Percentiles rank a stretch among this genome's conserved stretches.
Evolutionary conservation across 1,140 invertebrate species (phyloP).

Genomic region (Drosophila kurseongensis): DNA sequence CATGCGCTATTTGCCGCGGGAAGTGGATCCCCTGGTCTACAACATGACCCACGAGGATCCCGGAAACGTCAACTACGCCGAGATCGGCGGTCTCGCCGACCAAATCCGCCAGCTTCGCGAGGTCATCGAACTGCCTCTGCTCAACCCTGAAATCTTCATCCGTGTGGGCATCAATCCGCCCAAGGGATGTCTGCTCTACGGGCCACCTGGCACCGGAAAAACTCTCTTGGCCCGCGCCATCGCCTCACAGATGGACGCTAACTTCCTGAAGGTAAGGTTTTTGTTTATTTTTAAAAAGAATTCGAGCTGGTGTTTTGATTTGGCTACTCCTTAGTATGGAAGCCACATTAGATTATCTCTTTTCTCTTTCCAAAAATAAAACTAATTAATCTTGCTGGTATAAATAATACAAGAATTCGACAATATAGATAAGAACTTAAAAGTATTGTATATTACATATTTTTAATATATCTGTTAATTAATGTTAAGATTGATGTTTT

Average conservation of each 20-base stretch:
- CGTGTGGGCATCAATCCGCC: slow-evolving; percentile 99
- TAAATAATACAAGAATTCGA: too few species aligned
- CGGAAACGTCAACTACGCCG: slow-evolving; percentile 63
- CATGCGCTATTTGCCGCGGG: slow-evolving; percentile 65
- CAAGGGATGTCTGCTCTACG: slow-evolving; percentile 99
- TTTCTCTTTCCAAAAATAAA: too few species aligned
- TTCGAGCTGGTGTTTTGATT: too few species aligned
- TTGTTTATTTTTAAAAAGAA: too few species aligned
- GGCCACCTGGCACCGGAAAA: slow-evolving; percentile 99
- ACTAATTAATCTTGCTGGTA: too few species aligned
- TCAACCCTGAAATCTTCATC: slow-evolving; percentile 96
- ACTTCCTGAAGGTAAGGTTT: slow-evolving; percentile 92
- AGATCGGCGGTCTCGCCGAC: slow-evolving; percentile 64
- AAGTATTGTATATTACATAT: too few species aligned
- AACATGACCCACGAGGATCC: slow-evolving; percentile 72
- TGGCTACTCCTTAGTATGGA: too few species aligned
- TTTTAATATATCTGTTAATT: too few species aligned
- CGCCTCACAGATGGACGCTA: slow-evolving; percentile 98
- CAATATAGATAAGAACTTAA: too few species aligned
- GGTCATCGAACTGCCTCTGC: slow-evolving; percentile 66
- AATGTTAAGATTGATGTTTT: too few species aligned
- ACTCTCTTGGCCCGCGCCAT: slow-evolving; percentile 97
- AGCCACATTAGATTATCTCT: too few species aligned
- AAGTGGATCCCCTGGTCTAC: slow-evolving; percentile 71
- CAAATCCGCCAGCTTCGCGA: slow-evolving; percentile 71